These are phyloP conservation scores for Aphaenogaster rudis DNA, from an alignment of 1,140 invertebrate species.

Conservation along the genomic window DNA sequence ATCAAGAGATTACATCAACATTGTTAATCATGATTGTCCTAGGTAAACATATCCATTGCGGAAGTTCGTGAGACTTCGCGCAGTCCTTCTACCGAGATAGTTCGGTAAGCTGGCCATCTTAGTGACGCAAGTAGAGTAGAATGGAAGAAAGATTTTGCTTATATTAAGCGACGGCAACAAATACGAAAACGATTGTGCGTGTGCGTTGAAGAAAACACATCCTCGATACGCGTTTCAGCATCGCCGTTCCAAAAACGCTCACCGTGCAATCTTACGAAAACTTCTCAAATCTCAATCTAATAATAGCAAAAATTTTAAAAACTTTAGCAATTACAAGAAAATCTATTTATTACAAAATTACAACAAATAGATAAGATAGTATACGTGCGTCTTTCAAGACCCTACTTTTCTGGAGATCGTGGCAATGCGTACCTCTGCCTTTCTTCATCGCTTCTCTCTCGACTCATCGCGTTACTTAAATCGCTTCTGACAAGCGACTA, in stretches of 20 bases:
- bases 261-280: not conserved
- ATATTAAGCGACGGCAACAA: not conserved
- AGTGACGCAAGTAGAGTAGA: not conserved
- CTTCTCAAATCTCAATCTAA: not conserved
- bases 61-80: not conserved
- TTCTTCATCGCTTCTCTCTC: constrained; percentile 37
- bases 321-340: not conserved
- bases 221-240: not conserved
- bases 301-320: not conserved
- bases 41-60: not conserved
- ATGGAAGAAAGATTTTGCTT: not conserved
- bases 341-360: constrained; percentile 8
- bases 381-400: not conserved
- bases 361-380: not conserved
- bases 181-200: not conserved
- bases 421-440: not conserved
- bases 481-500: constrained; percentile 41
- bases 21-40: not conserved
- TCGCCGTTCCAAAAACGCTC: not conserved
- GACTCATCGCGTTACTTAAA: constrained; percentile 47
- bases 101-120: not conserved
- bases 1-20: not conserved
- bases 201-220: not conserved
- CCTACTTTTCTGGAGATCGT: not conserved
- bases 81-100: not conserved